A percentile compares a stretch with the other conserved stretches of the same genome.
Evolutionary conservation across 2,113 vertebrate species (phyloP).

Genomic region (Colius striatus): DNA sequence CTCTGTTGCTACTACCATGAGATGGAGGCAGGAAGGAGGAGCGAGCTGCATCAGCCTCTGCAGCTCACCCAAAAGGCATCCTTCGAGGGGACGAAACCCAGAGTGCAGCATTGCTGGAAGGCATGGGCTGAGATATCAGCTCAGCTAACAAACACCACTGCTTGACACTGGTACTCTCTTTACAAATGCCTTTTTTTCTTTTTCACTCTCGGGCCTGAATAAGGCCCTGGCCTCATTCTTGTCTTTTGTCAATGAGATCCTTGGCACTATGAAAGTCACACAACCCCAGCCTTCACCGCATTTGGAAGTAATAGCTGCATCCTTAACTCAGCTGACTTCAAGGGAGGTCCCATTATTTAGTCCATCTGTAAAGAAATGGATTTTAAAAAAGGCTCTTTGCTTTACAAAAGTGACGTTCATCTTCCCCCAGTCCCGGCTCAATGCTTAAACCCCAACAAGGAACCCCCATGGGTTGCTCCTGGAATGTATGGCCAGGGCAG

Average conservation of each 20-base stretch:
- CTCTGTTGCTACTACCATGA: not conserved
- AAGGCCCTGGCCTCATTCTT: not conserved
- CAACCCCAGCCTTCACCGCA: not conserved
- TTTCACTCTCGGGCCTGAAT: not conserved
- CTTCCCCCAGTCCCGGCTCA: not conserved
- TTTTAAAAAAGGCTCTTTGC: not conserved
- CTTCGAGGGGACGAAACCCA: not conserved
- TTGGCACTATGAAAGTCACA: not conserved
- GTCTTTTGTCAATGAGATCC: not conserved
- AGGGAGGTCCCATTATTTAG: constrained; percentile 20
- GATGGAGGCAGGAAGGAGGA: not conserved
- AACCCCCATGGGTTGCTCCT: not conserved
- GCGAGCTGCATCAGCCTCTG: not conserved
- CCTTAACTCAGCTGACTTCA: not conserved
- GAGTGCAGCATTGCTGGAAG: not conserved
- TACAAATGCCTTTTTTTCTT: not conserved
- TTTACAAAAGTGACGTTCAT: not conserved
- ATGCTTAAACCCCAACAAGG: not conserved
- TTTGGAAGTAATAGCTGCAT: constrained; percentile 33
- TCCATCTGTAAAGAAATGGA: not conserved
- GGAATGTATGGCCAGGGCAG: rapidly evolving
- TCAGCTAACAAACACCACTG: not conserved
- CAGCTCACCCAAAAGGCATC: not conserved
- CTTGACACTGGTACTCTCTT: not conserved
- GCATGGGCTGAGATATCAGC: not conserved